phyloP scores from a whole-genome alignment of 2,113 vertebrate genomes.

The Platysternon megacephalum region DNA sequence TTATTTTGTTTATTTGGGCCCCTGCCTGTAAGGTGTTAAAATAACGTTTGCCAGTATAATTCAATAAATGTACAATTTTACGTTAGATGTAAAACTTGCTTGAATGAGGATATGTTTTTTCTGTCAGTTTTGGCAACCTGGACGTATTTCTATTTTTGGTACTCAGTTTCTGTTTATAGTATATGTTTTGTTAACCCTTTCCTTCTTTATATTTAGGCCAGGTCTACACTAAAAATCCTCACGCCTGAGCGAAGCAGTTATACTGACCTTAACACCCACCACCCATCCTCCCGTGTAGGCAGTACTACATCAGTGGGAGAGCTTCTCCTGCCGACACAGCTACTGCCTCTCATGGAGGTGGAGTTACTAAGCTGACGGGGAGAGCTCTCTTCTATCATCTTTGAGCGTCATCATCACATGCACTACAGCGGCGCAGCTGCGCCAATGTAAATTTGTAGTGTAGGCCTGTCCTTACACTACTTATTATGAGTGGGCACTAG shows the following conservation, averaged over 20 bases:
- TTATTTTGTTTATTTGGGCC: not conserved
- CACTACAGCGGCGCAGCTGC: too few relatives aligned
- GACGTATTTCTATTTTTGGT: rapidly evolving
- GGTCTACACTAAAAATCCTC: not conserved
- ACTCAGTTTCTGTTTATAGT: not conserved
- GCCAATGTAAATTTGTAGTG: too few relatives aligned
- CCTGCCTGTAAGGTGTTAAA: not conserved
- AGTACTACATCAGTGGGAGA: too few relatives aligned
- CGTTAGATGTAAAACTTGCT: not conserved
- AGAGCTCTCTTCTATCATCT: too few relatives aligned
- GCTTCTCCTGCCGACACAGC: too few relatives aligned
- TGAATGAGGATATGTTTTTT: not conserved
- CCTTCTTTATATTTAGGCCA: not conserved
- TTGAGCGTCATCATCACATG: too few relatives aligned
- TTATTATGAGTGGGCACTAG: not conserved
- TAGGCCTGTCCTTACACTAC: not conserved
- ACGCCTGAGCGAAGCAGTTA: not conserved
- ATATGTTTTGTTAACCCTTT: not conserved
- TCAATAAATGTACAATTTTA: not conserved
- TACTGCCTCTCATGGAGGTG: too few relatives aligned
- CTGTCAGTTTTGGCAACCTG: not conserved
- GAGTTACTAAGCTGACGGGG: too few relatives aligned
- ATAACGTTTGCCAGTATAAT: not conserved
- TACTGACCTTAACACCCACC: too few relatives aligned
- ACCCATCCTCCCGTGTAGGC: too few relatives aligned